Evolutionary conservation across 2,888 invertebrate genomes (phyloP).

Genomic region (Drosophila acutilabella): DNA sequence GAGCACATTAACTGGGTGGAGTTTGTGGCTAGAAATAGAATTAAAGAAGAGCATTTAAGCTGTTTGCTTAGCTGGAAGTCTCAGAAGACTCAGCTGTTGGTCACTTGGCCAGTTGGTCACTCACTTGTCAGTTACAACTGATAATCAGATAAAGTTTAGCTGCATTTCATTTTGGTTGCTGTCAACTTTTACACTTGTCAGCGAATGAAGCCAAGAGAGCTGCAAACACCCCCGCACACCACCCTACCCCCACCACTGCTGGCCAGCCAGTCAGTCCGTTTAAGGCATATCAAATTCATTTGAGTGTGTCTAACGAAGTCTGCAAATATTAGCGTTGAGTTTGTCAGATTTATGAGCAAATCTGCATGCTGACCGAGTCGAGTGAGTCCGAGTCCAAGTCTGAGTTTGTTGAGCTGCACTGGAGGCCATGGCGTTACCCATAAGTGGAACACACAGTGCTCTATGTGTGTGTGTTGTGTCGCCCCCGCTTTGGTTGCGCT

Average conservation of each 20-base stretch:
- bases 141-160: conserved; percentile 72
- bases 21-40: conserved; percentile 19
- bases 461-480: conserved; percentile 40
- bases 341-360: conserved; percentile 81
- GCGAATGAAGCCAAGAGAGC: conserved; percentile 38
- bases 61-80: conserved; percentile 13
- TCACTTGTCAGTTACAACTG: conserved; percentile 46
- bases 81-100: conserved; percentile 25
- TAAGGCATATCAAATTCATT: conserved; percentile 81
- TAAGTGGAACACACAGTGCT: conserved; percentile 71
- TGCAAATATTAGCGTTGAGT: conserved; percentile 81
- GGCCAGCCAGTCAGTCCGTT: conserved; percentile 62
- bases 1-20: conserved; percentile 18
- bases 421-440: conserved; percentile 68
- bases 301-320: conserved; percentile 81
- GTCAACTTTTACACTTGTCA: conserved; percentile 80
- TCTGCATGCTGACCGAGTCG: conserved; percentile 76
- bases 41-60: conserved; percentile 18
- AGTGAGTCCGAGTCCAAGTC: conserved; percentile 30
- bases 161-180: conserved; percentile 68
- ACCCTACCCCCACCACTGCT: neutral
- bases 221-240: conserved; percentile 8
- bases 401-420: conserved; percentile 37
- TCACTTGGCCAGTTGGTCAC: conserved; percentile 59
- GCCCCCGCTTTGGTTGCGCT: conserved; percentile 74